A percentile compares a stretch with the other conserved stretches of the same genome.
Evolutionary conservation across 2,113 vertebrate genomes (phyloP).

Genomic region (Aspidoscelis tigris): DNA sequence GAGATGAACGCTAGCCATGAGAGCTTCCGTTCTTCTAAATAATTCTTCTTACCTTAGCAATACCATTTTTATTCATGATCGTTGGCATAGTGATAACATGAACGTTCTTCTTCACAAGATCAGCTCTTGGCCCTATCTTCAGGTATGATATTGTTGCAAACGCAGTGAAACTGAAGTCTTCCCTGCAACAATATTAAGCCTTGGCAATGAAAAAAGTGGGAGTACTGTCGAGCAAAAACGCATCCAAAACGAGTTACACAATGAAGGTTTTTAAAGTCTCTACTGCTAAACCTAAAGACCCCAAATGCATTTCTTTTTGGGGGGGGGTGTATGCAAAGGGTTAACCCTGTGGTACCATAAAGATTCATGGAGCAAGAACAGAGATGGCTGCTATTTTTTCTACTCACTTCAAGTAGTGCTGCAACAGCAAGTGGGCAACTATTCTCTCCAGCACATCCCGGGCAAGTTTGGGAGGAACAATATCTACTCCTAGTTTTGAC

Average conservation of each 20-base stretch:
- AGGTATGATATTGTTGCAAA: conserved; percentile 94
- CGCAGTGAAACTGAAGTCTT: conserved; percentile 97
- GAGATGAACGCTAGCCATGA: too few species aligned
- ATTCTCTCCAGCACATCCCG: conserved; percentile 85
- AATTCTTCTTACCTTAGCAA: conserved; percentile 60
- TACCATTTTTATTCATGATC: conserved; percentile 42
- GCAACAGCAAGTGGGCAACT: conserved; percentile 83
- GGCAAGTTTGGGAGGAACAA: conserved; percentile 75
- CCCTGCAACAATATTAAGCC: conserved; percentile 75
- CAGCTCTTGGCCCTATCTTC: conserved; percentile 88
- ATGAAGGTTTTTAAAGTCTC: neutral
- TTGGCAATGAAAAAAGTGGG: neutral
- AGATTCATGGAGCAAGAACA: accelerated
- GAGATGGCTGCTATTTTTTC: neutral
- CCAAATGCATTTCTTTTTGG: neutral
- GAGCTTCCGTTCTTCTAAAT: too few species aligned
- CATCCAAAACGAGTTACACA: neutral
- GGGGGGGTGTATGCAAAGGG: neutral
- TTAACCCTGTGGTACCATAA: too few species aligned
- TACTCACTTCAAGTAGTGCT: conserved; percentile 88
- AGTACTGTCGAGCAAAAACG: neutral
- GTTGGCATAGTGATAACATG: conserved; percentile 83
- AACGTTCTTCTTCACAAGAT: conserved; percentile 79
- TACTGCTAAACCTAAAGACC: neutral
- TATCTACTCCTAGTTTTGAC: conserved; percentile 83